These are phyloP conservation scores for Centroberyx gerrardi DNA, from an alignment of 2,797 vertebrate genomes.

Conservation along the genomic window DNA sequence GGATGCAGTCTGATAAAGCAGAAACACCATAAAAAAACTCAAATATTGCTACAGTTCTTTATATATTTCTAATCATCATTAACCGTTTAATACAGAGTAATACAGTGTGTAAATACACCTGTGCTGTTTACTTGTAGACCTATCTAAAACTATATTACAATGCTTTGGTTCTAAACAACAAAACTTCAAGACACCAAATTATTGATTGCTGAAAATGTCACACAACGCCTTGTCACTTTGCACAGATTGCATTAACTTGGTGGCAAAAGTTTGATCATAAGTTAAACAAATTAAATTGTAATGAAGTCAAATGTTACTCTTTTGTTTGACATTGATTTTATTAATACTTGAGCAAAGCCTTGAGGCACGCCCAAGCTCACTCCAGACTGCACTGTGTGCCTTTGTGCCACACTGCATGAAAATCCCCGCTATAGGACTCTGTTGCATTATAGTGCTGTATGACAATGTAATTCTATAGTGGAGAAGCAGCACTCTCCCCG, in stretches of 20 bases:
- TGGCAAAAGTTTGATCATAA: slow-evolving; percentile 6
- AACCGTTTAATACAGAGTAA: background rate
- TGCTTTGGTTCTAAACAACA: too few relatives aligned
- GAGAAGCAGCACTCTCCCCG: slow-evolving; percentile 66
- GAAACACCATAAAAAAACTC: background rate
- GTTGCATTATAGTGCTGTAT: slow-evolving; percentile 69
- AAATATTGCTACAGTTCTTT: too few relatives aligned
- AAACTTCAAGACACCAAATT: background rate
- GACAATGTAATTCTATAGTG: slow-evolving; percentile 81
- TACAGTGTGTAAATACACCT: background rate
- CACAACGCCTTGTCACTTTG: background rate
- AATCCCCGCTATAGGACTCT: slow-evolving; percentile 39
- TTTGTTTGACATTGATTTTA: slow-evolving; percentile 1
- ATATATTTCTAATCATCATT: background rate
- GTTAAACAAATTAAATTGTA: slow-evolving; percentile 13
- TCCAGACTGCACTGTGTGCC: background rate
- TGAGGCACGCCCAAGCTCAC: background rate
- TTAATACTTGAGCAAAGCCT: slow-evolving; percentile 3
- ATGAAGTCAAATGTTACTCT: background rate
- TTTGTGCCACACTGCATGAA: slow-evolving; percentile 24
- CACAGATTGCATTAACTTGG: slow-evolving; percentile 1
- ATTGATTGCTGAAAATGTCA: slow-evolving; percentile 24
- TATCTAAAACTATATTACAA: too few relatives aligned
- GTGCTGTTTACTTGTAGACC: background rate
- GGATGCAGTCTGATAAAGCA: background rate